Evolutionary conservation across 2,888 invertebrate species (phyloP).

Genomic region (Leptopilina drosophilae): DNA sequence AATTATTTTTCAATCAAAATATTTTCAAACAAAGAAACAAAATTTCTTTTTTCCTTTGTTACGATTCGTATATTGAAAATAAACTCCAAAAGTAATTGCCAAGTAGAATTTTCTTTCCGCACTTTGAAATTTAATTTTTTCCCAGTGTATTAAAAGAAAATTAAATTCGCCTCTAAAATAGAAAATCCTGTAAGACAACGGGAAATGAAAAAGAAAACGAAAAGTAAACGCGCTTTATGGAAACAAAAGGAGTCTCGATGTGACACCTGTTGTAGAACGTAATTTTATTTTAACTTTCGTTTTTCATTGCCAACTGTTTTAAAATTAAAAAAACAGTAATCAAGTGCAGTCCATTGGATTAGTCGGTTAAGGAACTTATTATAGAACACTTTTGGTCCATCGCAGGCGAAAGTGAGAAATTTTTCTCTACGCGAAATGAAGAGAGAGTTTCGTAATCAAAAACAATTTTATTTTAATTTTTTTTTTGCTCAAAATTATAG

Average conservation of each 20-base stretch:
- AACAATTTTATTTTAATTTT: not conserved
- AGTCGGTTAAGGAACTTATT: not conserved
- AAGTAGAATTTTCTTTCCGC: too few species aligned
- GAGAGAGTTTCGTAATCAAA: not conserved
- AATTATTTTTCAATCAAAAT: too few species aligned
- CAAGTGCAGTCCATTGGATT: not conserved
- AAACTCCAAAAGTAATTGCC: too few species aligned
- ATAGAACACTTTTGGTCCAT: not conserved
- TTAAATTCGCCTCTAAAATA: too few species aligned
- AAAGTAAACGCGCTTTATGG: not conserved
- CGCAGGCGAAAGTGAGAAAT: not conserved
- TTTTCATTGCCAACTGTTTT: not conserved
- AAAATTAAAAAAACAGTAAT: not conserved
- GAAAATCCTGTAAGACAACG: too few species aligned
- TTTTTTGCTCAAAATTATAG: not conserved
- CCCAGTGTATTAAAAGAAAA: too few species aligned
- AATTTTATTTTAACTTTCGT: slow-evolving; percentile 7
- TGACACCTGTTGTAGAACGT: not conserved
- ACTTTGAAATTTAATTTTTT: too few species aligned
- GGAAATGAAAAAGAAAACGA: not conserved
- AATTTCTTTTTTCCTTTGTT: too few species aligned
- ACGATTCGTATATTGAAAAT: too few species aligned
- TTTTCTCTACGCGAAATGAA: not conserved
- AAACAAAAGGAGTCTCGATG: not conserved
- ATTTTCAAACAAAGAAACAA: too few species aligned